Percentiles rank a stretch among this genome's conserved stretches.
Conservation (phyloP, 2,888 invertebrate species). For the Serrognathus titanus region DNA sequence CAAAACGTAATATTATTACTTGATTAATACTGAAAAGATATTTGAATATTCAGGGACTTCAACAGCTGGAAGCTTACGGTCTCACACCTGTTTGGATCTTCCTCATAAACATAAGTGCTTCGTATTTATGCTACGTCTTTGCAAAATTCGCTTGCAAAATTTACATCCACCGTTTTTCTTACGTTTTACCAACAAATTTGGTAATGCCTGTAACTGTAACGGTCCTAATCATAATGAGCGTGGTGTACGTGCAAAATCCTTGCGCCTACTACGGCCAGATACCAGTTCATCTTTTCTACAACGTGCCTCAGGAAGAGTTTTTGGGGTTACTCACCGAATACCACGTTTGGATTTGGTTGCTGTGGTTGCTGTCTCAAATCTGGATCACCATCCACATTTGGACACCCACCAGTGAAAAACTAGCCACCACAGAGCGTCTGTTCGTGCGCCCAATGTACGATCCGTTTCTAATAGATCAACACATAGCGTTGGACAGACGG, state of each 20-base stretch:
- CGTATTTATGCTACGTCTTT: conserved; percentile 64
- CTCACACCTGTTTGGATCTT: conserved; percentile 58
- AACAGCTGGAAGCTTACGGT: conserved; percentile 4
- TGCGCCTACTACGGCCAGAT: conserved; percentile 75
- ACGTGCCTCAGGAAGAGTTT: conserved; percentile 54
- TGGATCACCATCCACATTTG: conserved; percentile 87
- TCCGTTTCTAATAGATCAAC: conserved; percentile 79
- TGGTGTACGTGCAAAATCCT: conserved; percentile 60
- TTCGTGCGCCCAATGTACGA: conserved; percentile 83
- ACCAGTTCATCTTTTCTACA: conserved; percentile 87
- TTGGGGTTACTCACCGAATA: conserved; percentile 55
- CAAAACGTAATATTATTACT: neutral
- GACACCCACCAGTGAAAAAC: conserved; percentile 76
- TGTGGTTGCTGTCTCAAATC: conserved; percentile 78
- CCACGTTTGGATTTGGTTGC: conserved; percentile 73
- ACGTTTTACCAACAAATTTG: conserved; percentile 77
- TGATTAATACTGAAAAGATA: conserved; percentile 15
- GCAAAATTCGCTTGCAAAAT: conserved; percentile 85
- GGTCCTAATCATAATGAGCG: conserved; percentile 64
- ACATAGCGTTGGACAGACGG: conserved; percentile 75
- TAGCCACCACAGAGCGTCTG: conserved; percentile 80
- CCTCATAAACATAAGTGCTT: conserved; percentile 62
- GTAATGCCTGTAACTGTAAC: conserved; percentile 72
- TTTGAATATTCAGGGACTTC: neutral
- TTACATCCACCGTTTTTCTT: conserved; percentile 84